Evolutionary conservation across 2,888 invertebrate genomes (phyloP), one percentile per base, ranked within the genome.

Genomic region (Anagyrus pseudococci): DNA sequence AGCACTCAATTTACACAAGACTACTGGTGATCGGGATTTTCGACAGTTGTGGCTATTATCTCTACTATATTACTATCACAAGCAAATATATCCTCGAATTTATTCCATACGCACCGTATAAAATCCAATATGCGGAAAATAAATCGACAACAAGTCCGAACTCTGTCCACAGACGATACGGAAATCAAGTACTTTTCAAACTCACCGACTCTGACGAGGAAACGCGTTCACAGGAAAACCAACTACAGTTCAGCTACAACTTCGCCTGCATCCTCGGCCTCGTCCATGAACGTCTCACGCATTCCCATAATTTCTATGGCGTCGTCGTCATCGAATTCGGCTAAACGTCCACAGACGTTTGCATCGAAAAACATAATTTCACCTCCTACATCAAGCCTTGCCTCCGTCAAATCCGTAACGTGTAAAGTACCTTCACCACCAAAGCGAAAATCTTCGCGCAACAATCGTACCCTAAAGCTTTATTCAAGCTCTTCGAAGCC

Each of bases 111-210:
- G n/a, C n/a, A n/a, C n/a, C n/a, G n/a, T n/a, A n/a, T n/a, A n/a
- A n/a, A n/a, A n/a, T n/a, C n/a, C n/a, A n/a, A n/a, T n/a, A n/a
- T n/a, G n/a, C n/a, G n/a, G n/a, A n/a, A n/a, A n/a, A n/a, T n/a
- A n/a, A n/a, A n/a, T n/a, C n/a, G n/a, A n/a, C n/a, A n/a, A n/a
- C n/a, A n/a, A n/a, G 17, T 60, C 57, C 62, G 46, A 62, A 60
- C 44, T 66, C 40, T 66, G 66, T 67, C 84, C 87, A 83, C 89
- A 90, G 91, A 90, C 84, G 87, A 89, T 77, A 83, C 88, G 74
- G 88, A 89, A 83, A 88, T 92, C 78, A 91, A 92, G 84, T 92
- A 91, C 81, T 89, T 90, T 81, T 91, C 92, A 76, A 89, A 92
- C 75, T 89, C 92, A 68, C 88, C 91, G 52, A 92, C 90, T 70